A percentile compares a stretch with the other conserved stretches of the same genome.
phyloP scores from a whole-genome alignment of 2,888 invertebrate species.

The Leptinotarsa tumamoca region DNA sequence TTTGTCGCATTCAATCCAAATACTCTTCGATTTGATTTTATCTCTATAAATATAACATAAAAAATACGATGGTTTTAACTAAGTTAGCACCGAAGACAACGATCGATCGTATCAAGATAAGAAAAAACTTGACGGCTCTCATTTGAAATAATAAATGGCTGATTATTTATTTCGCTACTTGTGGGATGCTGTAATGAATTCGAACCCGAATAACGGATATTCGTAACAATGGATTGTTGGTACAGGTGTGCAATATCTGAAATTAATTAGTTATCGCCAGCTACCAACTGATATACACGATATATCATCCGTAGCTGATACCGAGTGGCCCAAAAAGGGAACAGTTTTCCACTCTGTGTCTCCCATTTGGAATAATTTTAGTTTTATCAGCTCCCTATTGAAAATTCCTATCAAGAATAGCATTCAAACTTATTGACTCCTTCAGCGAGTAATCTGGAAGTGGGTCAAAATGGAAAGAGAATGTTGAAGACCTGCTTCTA shows the following conservation, averaged over 20 bases:
- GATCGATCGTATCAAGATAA: neutral
- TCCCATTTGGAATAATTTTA: no score
- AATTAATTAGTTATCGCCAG: neutral
- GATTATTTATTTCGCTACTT: conserved; percentile 11
- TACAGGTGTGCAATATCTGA: neutral
- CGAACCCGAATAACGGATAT: conserved; percentile 1
- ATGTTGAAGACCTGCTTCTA: no score
- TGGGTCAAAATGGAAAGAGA: no score
- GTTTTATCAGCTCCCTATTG: no score
- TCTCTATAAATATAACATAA: neutral
- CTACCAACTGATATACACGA: neutral
- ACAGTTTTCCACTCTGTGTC: neutral
- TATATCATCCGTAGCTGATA: neutral
- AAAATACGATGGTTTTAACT: neutral
- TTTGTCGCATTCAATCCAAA: no score
- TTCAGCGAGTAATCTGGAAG: no score
- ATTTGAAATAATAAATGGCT: neutral
- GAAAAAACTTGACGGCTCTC: neutral
- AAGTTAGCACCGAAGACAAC: neutral
- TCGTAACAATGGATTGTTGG: conserved; percentile 13
- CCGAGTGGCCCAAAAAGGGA: neutral
- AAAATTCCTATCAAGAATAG: no score
- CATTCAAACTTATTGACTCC: no score
- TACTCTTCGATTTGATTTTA: neutral
- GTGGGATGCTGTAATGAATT: conserved; percentile 14